Evolutionary conservation across 1,140 invertebrate species (phyloP), one percentile per base, ranked within the genome.

Genomic region (Lordiphosa stackelbergi): DNA sequence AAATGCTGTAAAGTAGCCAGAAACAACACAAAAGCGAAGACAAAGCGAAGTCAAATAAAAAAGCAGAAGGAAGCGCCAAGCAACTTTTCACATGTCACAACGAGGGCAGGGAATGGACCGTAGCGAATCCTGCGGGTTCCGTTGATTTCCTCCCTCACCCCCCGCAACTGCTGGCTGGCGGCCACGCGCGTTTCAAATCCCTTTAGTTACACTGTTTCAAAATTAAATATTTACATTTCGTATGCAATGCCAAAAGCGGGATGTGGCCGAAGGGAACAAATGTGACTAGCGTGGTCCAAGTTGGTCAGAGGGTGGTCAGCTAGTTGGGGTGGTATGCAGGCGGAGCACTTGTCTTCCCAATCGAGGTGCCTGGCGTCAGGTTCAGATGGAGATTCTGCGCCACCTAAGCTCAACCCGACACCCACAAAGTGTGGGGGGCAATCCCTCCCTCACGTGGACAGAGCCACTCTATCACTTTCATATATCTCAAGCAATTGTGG

Each of bases 191-290:
- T 83, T 77, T 77, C 77, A 77, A 83, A 83, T 83, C 77, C 77
- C 77, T 83, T 83, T 83, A 83, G 77, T 77, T 83, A 83, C 77
- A 84, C 60, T 83, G 73, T 83, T 83, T 83, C 77, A 73, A 83
- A 83, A 83, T 83, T 83, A 83, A 83, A 83, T 83, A 83, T 83
- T 83, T 83, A 83, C 77, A 83, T 83, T 83, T 83, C 56, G 69
- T 66, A 69, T 63, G 60, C 60, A 58, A 51, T 47, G 46, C 36
- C 51, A 52, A 54, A 52, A 54, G 28, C 43, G 36, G 71, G 48
- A 71, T 77, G 72, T 59, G 72, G 63, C 54, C 66, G 56, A 37
- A 37, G 54, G 47, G 45, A 43, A 49, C 16, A 4, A 16, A 16
- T 16, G 16, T n/a, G n/a, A n/a, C n/a, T n/a, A n/a, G n/a, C n/a